Evolutionary conservation across 1,140 invertebrate genomes (phyloP), one percentile per base, ranked within the genome.

Genomic region (Drosophila truncata): DNA sequence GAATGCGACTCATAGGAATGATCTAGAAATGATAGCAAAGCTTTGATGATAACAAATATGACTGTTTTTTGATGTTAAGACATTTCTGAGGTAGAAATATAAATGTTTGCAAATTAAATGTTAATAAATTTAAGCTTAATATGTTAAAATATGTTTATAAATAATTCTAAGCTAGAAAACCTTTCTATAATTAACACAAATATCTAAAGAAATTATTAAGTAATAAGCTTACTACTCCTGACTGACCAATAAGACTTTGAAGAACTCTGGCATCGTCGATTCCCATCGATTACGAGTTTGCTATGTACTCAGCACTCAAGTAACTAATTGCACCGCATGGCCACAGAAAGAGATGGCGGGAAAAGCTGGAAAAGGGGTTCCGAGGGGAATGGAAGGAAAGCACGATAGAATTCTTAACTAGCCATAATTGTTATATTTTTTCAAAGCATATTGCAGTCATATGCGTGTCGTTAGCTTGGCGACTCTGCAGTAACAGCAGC

Each of bases 381-480:
- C 11, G 7, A 33, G 25, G 8, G 41, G 25, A n/a, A n/a, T n/a
- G 7, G 41, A 4, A 11, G 29, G 6, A 42, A 69, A 62, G 74
- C 78, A 78, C 47, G 82, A 64, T 54, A 67, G 63, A 77, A 76
- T 67, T 87, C 79, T 79, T 79, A 87, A 82, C 82, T 76, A 82
- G 70, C 73, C 74, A 67, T 85, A 85, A 85, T 85, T 85, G 82
- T 85, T 85, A 87, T 82, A 76, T 64, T 76, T 64, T 76, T 87
- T 65, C 75, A 63, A 63, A 86, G 76, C 70, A 82, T 75, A 86
- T 86, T 85, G 70, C 83, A 66, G 72, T 78, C 69, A 62, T 66
- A 81, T 80, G 74, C 78, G 78, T 81, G 78, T 78, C 73, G 66
- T 72, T 73, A 70, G 76, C 44, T 69, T 3, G 31, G 5, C 13